phyloP scores from a whole-genome alignment of 1,140 invertebrate species.

The Apis cerana region DNA sequence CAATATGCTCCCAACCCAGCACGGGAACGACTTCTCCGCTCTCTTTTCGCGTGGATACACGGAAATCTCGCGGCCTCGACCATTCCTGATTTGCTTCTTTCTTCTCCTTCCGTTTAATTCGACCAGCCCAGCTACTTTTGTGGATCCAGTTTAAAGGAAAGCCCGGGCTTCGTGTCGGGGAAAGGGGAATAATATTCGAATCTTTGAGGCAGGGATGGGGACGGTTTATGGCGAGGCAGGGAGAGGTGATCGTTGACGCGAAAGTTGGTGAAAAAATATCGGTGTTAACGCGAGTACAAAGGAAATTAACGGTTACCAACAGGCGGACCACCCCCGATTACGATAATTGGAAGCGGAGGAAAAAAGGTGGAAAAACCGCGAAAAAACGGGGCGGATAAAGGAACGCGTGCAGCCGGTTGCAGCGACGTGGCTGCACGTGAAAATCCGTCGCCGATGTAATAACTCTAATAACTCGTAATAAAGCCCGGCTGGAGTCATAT shows the following conservation, averaged over 20 bases:
- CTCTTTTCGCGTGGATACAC: not conserved
- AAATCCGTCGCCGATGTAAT: constrained; percentile 78
- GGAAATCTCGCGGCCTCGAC: not conserved
- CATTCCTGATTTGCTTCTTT: not conserved
- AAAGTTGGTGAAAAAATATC: not conserved
- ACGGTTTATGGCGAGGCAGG: too few relatives aligned
- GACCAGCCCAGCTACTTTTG: too few relatives aligned
- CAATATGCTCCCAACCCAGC: constrained; percentile 62
- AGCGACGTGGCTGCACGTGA: constrained; percentile 63
- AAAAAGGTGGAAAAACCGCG: constrained; percentile 24
- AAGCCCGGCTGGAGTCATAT: constrained; percentile 80
- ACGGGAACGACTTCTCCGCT: constrained; percentile 3
- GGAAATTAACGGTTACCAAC: constrained; percentile 3
- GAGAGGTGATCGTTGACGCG: too few relatives aligned
- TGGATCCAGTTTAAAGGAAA: too few relatives aligned
- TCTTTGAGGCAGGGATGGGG: too few relatives aligned
- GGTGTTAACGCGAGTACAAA: not conserved
- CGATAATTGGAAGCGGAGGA: constrained; percentile 16
- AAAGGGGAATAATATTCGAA: too few relatives aligned
- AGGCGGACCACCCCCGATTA: not conserved
- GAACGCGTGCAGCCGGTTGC: constrained; percentile 15
- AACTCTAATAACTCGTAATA: constrained; percentile 81
- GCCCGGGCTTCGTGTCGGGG: too few relatives aligned
- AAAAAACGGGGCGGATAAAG: not conserved
- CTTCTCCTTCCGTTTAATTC: too few relatives aligned